These are phyloP conservation scores for Spilosoma lubricipeda DNA, from an alignment of 2,888 invertebrate species.

Conservation along the genomic window DNA sequence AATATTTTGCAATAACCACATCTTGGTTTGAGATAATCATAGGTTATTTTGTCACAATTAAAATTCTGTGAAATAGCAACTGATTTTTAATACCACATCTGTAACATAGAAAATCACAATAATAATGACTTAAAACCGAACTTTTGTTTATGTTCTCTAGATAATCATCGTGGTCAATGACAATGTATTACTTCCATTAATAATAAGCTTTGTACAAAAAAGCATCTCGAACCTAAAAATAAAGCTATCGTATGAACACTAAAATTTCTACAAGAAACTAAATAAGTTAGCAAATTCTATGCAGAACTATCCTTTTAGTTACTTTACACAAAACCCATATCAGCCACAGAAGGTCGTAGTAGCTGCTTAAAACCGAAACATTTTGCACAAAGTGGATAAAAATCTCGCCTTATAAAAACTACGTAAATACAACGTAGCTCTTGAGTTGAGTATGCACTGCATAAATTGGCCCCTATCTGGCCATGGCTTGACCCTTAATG, in stretches of 20 bases:
- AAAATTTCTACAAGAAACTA: conserved; percentile 13
- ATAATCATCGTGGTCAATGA: too few species aligned
- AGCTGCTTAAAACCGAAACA: conserved; percentile 58
- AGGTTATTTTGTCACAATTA: not conserved
- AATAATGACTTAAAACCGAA: too few species aligned
- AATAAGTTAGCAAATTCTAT: conserved; percentile 24
- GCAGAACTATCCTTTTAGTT: conserved; percentile 31
- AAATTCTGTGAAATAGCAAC: not conserved
- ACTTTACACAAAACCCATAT: conserved; percentile 47
- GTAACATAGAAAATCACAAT: not conserved
- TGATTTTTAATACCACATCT: not conserved
- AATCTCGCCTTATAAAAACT: conserved; percentile 73
- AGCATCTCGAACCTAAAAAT: not conserved
- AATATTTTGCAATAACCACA: not conserved
- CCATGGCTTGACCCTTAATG: conserved; percentile 83
- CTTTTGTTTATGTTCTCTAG: too few species aligned
- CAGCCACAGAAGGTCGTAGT: conserved; percentile 44
- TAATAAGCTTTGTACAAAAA: not conserved
- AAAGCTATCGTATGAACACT: not conserved
- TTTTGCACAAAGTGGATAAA: conserved; percentile 72
- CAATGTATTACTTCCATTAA: too few species aligned
- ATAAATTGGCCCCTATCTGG: conserved; percentile 81
- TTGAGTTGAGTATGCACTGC: conserved; percentile 80
- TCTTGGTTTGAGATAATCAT: not conserved
- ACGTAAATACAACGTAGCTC: conserved; percentile 74